Percentiles rank a stretch among this genome's conserved stretches.
phyloP scores from a whole-genome alignment of 2,113 vertebrate genomes.

The Sebastes schlegelii region DNA sequence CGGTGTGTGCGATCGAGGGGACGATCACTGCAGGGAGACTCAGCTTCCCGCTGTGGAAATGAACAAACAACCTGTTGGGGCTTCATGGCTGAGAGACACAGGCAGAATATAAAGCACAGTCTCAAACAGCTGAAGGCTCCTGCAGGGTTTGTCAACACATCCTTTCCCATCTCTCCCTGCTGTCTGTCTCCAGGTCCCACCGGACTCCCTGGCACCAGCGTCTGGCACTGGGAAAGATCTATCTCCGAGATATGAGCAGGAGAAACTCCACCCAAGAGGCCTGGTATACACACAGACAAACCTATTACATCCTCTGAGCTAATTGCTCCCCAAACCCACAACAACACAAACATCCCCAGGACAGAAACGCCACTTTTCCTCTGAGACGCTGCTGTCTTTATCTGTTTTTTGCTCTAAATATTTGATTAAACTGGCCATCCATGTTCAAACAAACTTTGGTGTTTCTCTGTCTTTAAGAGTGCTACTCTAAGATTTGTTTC shows the following conservation, averaged over 20 bases:
- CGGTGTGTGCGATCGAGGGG: constrained; percentile 55
- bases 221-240: constrained; percentile 87
- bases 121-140: constrained; percentile 25
- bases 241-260: constrained; percentile 83
- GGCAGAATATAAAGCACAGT: not conserved
- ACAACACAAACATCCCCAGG: constrained; percentile 70
- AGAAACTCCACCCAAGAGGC: constrained; percentile 79
- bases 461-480: not conserved
- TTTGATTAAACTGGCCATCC: not conserved
- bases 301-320: constrained; percentile 79
- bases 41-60: constrained; percentile 72
- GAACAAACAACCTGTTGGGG: constrained; percentile 78
- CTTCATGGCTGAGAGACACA: not conserved
- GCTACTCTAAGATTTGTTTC: not conserved
- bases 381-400: constrained; percentile 28
- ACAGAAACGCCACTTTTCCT: constrained; percentile 42
- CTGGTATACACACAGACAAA: constrained; percentile 72
- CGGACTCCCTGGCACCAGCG: constrained; percentile 91
- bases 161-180: constrained; percentile 79
- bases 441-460: not conserved
- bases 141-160: constrained; percentile 83
- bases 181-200: constrained; percentile 71
- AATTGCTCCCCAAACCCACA: constrained; percentile 16
- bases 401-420: constrained; percentile 3
- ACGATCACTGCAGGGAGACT: constrained; percentile 29